Evolutionary conservation across 2,113 vertebrate species (phyloP), one percentile per base, ranked within the genome.

Genomic region (Eulemur macaco): DNA sequence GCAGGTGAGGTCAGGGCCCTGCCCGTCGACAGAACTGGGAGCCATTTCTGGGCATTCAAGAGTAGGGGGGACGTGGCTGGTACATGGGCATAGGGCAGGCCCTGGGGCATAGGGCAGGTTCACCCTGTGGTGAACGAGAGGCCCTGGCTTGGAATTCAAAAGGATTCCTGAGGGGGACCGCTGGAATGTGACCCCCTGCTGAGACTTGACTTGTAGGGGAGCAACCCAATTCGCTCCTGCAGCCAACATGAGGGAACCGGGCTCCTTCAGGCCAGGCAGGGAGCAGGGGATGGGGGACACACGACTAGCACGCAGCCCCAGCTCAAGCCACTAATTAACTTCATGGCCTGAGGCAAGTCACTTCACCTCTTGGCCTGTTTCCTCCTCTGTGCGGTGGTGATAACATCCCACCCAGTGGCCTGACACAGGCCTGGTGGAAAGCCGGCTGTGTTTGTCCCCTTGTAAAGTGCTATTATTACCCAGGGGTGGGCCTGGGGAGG

Each of bases 341-440:
- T 45, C 54, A 34, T 5, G 89, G 88, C 90, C 83, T 6, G 29
- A 86, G 78, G 97, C 73, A 23, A 96, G 88, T 85, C 71, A 29
- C 82, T 89, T 94, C 96, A 81, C 94, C 94, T 96, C 94, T 74
- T 39, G 87, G 85, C 81, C 90, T 18, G n/a, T 34, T 97, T 97
- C 97, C 96, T 97, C 68, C 80, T 89, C 96, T 96, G 95, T 58
- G 21, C 34, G 0, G 58, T 0, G 2, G 29, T 23, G 97, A 97
- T 97, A 97, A 97, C 93, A 45, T 96, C 71, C 95, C 8, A 76
- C 83, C 77, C 50, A 6, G 85, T 1, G 37, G 71, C 86, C 80
- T 0, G 31, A 66, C 34, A 85, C 83, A 95, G n/a, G 56, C 64
- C 47, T 76, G 47, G 64, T 84, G 94, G 52, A 89, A 50, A 94